phyloP scores from a whole-genome alignment of 2,113 vertebrate genomes.

The Oncorhynchus gorbuscha region DNA sequence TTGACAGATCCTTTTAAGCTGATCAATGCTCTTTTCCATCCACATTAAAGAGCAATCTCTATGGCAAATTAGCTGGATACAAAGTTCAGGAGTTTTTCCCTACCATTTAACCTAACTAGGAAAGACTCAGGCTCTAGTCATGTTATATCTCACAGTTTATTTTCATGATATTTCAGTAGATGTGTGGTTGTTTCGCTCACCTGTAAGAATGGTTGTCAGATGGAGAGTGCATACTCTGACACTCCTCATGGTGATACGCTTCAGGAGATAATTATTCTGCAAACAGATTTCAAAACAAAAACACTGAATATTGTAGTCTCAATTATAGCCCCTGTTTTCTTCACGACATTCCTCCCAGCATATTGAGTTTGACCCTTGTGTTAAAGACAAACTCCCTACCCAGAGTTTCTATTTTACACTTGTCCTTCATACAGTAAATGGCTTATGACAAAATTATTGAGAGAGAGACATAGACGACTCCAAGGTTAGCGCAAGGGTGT shows the following conservation, averaged over 20 bases:
- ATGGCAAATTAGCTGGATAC: too few species aligned
- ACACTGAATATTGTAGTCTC: background rate
- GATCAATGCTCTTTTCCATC: conserved; percentile 21
- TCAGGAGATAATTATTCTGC: conserved; percentile 17
- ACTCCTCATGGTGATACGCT: conserved; percentile 54
- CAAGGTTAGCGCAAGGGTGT: background rate
- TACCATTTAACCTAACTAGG: background rate
- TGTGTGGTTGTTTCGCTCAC: conserved; percentile 45
- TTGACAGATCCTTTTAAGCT: conserved; percentile 48
- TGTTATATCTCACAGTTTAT: background rate
- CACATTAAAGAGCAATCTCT: conserved; percentile 21
- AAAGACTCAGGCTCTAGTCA: background rate
- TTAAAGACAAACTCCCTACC: background rate
- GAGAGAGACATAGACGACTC: background rate
- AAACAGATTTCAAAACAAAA: conserved; percentile 25
- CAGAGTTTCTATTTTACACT: background rate
- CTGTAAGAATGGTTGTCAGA: conserved; percentile 52
- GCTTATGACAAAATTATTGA: background rate
- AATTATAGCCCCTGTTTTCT: background rate
- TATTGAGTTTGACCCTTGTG: background rate
- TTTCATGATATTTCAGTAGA: background rate
- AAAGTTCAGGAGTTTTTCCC: too few species aligned
- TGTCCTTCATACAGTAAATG: background rate
- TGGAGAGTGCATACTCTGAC: conserved; percentile 31
- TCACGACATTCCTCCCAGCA: background rate